These are phyloP conservation scores for Lepisosteus oculatus DNA, from an alignment of 2,113 vertebrate genomes.

Conservation along the genomic window DNA sequence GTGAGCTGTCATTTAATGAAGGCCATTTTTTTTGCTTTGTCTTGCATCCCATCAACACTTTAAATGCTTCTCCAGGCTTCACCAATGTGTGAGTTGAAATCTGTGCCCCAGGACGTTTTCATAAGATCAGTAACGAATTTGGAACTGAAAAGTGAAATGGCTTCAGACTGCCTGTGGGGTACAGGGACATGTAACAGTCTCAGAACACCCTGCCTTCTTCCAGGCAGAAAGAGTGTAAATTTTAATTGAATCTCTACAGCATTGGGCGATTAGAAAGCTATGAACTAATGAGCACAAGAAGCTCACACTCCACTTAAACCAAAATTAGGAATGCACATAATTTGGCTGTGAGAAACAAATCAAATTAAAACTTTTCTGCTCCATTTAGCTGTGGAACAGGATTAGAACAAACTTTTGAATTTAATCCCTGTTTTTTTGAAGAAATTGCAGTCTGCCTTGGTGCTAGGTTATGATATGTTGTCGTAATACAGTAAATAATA, in stretches of 20 bases:
- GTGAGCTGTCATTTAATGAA: no score
- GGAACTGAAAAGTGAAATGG: neutral
- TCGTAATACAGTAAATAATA: no score
- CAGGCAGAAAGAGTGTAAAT: conserved; percentile 3
- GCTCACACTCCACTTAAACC: conserved; percentile 10
- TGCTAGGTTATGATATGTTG: no score
- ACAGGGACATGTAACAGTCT: neutral
- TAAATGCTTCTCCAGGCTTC: neutral
- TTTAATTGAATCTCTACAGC: conserved; percentile 23
- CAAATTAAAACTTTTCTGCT: conserved; percentile 33
- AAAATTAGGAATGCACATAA: conserved; percentile 24
- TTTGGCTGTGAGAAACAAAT: conserved; percentile 36
- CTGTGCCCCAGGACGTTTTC: neutral
- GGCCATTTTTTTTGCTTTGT: no score
- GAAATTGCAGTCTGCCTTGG: neutral
- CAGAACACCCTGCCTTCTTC: neutral
- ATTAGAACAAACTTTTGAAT: conserved; percentile 30
- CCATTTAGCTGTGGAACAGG: conserved; percentile 31
- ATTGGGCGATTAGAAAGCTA: conserved; percentile 24
- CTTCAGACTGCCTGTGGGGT: neutral
- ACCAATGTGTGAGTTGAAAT: no score
- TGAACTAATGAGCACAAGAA: conserved; percentile 24
- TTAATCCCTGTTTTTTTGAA: conserved; percentile 18
- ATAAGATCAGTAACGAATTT: neutral
- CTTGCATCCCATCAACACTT: no score